A percentile compares a stretch with the other conserved stretches of the same genome.
These are phyloP conservation scores for Aphrocallistes beatrix DNA, from an alignment of 37 sponge, comb jelly and placozoan genomes.

Conservation along the genomic window DNA sequence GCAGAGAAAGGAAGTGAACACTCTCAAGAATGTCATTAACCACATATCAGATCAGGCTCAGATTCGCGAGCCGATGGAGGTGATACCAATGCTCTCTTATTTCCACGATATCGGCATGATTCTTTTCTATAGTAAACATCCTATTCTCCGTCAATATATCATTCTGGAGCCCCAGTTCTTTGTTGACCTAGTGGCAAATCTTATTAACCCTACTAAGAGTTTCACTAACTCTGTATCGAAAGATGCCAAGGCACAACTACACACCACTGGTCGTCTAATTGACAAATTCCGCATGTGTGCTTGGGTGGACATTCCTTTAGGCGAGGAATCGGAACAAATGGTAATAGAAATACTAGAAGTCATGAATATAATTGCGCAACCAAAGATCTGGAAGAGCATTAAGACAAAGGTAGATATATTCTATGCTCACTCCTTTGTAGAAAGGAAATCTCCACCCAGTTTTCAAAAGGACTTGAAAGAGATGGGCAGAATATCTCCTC, in stretches of 20 bases:
- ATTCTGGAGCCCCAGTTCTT: conserved; percentile 52
- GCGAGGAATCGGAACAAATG: neutral
- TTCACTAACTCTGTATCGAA: neutral
- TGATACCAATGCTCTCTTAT: conserved; percentile 39
- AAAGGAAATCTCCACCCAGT: neutral
- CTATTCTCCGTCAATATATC: conserved; percentile 30
- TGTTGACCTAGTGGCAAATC: conserved; percentile 21
- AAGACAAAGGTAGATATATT: neutral
- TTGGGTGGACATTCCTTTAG: neutral
- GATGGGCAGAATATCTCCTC: neutral
- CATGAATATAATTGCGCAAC: neutral
- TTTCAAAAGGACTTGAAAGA: neutral
- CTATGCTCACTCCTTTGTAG: neutral
- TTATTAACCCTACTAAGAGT: neutral
- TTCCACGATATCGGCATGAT: conserved; percentile 48
- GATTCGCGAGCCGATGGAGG: conserved; percentile 33
- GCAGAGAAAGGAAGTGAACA: conserved; percentile 45
- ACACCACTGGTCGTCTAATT: neutral
- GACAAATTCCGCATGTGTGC: neutral
- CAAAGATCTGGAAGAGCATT: neutral
- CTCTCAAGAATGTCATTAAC: conserved; percentile 28
- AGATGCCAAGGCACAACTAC: neutral
- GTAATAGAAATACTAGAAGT: neutral
- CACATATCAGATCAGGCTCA: conserved; percentile 42
- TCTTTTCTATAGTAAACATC: conserved; percentile 43